phyloP scores from a whole-genome alignment of 2,113 vertebrate genomes.

The Istiophorus platypterus region DNA sequence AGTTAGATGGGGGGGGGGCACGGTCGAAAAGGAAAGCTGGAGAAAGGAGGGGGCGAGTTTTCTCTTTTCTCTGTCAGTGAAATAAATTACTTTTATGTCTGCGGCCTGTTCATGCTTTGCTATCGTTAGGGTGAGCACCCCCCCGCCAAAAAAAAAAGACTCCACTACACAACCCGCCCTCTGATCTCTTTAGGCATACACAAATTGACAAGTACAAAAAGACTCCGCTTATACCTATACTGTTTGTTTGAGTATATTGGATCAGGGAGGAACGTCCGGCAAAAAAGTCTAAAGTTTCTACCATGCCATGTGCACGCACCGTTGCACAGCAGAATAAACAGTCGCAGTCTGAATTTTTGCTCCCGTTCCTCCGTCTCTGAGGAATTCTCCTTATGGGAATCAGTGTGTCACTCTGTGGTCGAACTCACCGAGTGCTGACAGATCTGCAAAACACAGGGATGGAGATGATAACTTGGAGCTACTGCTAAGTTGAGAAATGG shows the following conservation, averaged over 20 bases:
- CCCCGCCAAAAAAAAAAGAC: neutral
- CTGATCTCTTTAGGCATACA: slow-evolving; percentile 31
- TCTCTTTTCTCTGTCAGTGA: slow-evolving; percentile 72
- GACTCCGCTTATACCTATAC: slow-evolving; percentile 39
- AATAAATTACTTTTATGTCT: slow-evolving; percentile 82
- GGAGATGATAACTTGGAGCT: slow-evolving; percentile 47
- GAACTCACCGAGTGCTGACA: slow-evolving; percentile 45
- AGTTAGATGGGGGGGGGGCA: slow-evolving; percentile 31
- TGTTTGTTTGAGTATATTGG: slow-evolving; percentile 12
- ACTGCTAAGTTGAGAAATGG: slow-evolving; percentile 25
- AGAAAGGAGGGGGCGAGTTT: slow-evolving; percentile 21
- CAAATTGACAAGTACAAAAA: slow-evolving; percentile 63
- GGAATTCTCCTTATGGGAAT: slow-evolving; percentile 47
- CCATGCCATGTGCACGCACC: neutral
- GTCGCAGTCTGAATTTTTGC: neutral
- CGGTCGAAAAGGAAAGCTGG: slow-evolving; percentile 34
- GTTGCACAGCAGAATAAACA: neutral
- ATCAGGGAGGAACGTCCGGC: slow-evolving; percentile 21
- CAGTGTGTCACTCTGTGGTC: slow-evolving; percentile 29
- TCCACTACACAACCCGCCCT: slow-evolving; percentile 16
- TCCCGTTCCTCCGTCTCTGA: neutral
- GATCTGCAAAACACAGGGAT: slow-evolving; percentile 45
- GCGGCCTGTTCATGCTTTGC: slow-evolving; percentile 50
- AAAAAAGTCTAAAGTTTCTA: neutral
- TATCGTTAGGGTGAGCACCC: slow-evolving; percentile 41